Evolutionary conservation across 2,797 vertebrate species (phyloP).

Genomic region (Danio jaintianensis): DNA sequence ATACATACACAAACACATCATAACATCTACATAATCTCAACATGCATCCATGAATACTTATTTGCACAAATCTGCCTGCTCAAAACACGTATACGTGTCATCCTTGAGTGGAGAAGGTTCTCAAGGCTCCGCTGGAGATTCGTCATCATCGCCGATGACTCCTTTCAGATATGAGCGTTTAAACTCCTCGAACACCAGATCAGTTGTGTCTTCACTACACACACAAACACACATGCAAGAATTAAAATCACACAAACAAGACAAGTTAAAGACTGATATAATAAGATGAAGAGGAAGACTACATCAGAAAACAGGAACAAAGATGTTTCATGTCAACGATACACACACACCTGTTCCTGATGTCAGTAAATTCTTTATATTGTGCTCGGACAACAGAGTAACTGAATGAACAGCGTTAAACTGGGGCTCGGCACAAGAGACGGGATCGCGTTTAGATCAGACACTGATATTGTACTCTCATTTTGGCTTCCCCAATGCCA

Average conservation of each 20-base stretch:
- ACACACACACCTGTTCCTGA: conserved; percentile 27
- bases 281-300: conserved; percentile 7
- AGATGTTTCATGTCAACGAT: conserved; percentile 2
- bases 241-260: conserved; percentile 1
- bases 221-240: conserved; percentile 28
- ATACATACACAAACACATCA: background rate
- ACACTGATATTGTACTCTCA: background rate
- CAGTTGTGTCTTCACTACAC: conserved; percentile 78
- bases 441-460: conserved; percentile 1
- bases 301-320: conserved; percentile 1
- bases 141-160: conserved; percentile 77
- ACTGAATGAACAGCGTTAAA: conserved; percentile 1
- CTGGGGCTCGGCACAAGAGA: conserved; percentile 32
- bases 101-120: background rate
- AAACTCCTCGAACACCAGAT: conserved; percentile 91
- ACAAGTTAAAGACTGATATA: background rate
- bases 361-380: conserved; percentile 9
- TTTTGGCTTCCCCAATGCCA: conserved; percentile 1
- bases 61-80: background rate
- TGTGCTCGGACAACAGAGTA: conserved; percentile 12
- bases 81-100: background rate
- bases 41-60: background rate
- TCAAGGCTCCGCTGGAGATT: conserved; percentile 74
- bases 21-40: background rate
- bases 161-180: conserved; percentile 85